phyloP scores from a whole-genome alignment of 2,113 vertebrate genomes.

The Glareola pratincola region DNA sequence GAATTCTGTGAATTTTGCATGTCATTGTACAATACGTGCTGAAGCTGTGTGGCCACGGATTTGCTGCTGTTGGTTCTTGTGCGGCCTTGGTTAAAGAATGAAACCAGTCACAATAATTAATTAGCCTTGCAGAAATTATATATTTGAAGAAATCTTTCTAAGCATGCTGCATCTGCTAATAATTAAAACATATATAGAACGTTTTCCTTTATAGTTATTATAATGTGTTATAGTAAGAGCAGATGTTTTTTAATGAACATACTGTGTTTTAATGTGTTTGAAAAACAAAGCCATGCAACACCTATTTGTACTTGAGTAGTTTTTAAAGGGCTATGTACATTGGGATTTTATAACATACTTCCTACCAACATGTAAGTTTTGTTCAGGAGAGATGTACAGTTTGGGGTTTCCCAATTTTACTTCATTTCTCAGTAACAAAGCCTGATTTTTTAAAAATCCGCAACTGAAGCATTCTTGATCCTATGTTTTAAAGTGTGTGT shows the following conservation, averaged over 20 bases:
- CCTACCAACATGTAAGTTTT: not conserved
- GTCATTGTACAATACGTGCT: not conserved
- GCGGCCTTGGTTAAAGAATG: not conserved
- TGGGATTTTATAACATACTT: not conserved
- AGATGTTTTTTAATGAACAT: constrained; percentile 6
- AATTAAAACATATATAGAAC: not conserved
- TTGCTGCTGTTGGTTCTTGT: not conserved
- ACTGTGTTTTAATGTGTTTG: not conserved
- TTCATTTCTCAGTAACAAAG: not conserved
- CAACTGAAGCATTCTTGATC: not conserved
- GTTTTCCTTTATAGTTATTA: not conserved
- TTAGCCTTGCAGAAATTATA: not conserved
- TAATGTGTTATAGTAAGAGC: not conserved
- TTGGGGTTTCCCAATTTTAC: not conserved
- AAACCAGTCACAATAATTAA: not conserved
- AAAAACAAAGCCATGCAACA: not conserved
- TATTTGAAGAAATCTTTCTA: not conserved
- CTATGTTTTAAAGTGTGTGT: not conserved
- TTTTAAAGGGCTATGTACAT: not conserved
- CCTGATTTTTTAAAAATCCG: not conserved
- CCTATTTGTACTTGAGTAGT: not conserved
- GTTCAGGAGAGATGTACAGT: not conserved
- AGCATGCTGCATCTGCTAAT: not conserved
- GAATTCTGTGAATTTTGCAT: not conserved
- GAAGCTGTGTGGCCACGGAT: not conserved